phyloP scores from a whole-genome alignment of 2,888 invertebrate genomes.

The Xestia c-nigrum region DNA sequence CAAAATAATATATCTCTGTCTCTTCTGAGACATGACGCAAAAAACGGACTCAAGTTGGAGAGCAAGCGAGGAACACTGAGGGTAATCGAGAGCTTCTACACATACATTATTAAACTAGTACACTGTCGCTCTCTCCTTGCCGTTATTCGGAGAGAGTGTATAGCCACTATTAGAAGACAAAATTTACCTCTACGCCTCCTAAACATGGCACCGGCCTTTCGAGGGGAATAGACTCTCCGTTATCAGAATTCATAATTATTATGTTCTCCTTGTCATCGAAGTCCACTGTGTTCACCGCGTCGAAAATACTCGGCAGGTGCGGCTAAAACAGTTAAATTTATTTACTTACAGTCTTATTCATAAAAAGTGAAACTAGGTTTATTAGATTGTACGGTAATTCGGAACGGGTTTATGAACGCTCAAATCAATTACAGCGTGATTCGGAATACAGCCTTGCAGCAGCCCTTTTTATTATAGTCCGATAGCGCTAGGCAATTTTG shows the following conservation, averaged over 20 bases:
- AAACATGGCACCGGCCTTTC: conserved; percentile 93
- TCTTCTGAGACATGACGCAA: neutral
- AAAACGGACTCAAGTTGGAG: neutral
- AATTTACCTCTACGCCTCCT: conserved; percentile 94
- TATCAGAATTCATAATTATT: conserved; percentile 93
- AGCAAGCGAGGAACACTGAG: neutral
- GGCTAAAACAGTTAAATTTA: conserved; percentile 79
- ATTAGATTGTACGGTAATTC: no score
- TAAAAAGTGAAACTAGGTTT: no score
- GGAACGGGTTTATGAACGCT: no score
- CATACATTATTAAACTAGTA: neutral
- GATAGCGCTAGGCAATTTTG: no score
- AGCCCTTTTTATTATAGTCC: no score
- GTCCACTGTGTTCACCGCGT: conserved; percentile 94
- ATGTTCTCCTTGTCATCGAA: conserved; percentile 96
- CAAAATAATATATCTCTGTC: neutral
- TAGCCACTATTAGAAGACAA: neutral
- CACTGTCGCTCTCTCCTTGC: neutral
- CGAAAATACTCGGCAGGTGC: conserved; percentile 96
- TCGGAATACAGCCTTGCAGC: no score
- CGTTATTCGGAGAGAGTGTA: neutral
- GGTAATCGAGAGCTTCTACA: neutral
- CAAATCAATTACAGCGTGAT: no score
- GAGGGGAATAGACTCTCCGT: conserved; percentile 93
- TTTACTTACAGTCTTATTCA: neutral